These are phyloP conservation scores for Sylvia borin DNA, from an alignment of 2,797 vertebrate species.

Conservation along the genomic window DNA sequence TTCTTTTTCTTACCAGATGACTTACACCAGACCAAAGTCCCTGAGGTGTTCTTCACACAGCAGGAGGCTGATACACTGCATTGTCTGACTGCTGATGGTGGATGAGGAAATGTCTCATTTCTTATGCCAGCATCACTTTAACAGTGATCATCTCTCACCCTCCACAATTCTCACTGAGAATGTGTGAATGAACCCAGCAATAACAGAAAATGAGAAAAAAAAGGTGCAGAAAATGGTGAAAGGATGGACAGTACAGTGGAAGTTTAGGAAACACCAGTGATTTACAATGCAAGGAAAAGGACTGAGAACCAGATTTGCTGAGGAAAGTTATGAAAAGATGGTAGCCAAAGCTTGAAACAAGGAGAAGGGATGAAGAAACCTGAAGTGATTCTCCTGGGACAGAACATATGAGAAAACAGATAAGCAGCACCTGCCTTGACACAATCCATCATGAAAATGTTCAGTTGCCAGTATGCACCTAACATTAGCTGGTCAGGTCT, in stretches of 20 bases:
- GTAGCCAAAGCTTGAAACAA: not conserved
- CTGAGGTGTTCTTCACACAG: not conserved
- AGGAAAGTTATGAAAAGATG: not conserved
- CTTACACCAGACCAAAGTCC: not conserved
- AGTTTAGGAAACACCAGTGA: not conserved
- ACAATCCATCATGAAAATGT: not conserved
- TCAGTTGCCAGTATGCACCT: not conserved
- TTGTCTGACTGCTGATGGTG: not conserved
- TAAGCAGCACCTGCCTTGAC: not conserved
- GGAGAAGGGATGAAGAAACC: not conserved
- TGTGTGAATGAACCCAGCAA: not conserved
- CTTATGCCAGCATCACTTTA: not conserved
- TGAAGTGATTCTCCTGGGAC: not conserved
- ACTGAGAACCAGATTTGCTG: not conserved
- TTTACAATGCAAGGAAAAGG: not conserved
- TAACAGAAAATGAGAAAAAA: not conserved
- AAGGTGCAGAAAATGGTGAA: not conserved
- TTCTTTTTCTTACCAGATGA: not conserved
- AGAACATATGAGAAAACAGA: not conserved
- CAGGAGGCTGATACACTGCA: not conserved
- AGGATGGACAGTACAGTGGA: not conserved
- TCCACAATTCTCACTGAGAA: not conserved
- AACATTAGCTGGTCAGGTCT: rapidly evolving
- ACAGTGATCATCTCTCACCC: not conserved
- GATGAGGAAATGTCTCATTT: not conserved